Conservation (phyloP, 2,113 vertebrate genomes). For the Propithecus coquereli region DNA sequence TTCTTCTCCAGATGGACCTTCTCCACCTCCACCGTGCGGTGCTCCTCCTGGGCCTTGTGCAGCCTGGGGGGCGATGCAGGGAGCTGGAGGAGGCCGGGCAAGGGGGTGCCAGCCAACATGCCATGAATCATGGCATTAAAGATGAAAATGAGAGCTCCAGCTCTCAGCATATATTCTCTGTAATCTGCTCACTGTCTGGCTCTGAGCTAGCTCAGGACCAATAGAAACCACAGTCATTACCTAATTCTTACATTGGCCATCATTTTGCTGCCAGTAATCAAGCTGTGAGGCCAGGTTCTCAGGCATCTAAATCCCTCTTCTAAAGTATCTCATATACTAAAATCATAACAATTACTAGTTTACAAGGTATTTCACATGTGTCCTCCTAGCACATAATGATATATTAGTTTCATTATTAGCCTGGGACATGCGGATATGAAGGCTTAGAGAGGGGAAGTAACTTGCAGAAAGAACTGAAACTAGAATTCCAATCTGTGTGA, state of each 20-base stretch:
- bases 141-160: slow-evolving; percentile 12
- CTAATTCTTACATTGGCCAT: background rate
- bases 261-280: slow-evolving; percentile 22
- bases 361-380: slow-evolving; percentile 13
- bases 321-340: background rate
- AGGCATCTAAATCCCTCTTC: background rate
- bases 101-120: background rate
- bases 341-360: slow-evolving; percentile 13
- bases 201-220: slow-evolving; percentile 16
- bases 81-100: background rate
- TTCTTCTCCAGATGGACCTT: slow-evolving; percentile 98
- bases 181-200: background rate
- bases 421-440: background rate
- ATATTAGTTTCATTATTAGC: background rate
- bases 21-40: slow-evolving; percentile 96
- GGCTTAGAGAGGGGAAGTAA: background rate
- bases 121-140: background rate
- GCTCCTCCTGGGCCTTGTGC: slow-evolving; percentile 98
- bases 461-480: background rate
- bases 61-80: slow-evolving; percentile 80
- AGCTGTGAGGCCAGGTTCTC: background rate
- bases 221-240: background rate
- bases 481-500: slow-evolving; percentile 27
- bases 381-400: background rate
- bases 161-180: background rate